Base-by-base conservation (phyloP, 2,113 vertebrate species). In the Vombatus ursinus region DNA sequence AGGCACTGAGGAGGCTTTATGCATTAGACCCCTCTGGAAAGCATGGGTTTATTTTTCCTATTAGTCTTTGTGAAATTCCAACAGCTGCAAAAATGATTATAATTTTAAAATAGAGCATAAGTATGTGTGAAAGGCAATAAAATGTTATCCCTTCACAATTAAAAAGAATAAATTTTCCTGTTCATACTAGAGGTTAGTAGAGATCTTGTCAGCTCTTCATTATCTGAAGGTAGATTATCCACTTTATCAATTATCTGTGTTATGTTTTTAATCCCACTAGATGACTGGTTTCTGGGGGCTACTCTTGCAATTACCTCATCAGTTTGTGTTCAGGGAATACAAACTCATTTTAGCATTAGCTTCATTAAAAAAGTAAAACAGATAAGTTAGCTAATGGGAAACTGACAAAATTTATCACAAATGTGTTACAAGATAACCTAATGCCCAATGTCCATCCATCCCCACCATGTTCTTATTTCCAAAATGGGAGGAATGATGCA, bases 51-150 rank as follows among this genome's bases (percentile, higher is more conserved):
- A 96, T 44, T 97, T 96, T 97, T 95, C 89, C 68, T 96, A 51
- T 94, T 96, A 95, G 44, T 12, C 52, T 96, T 93, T 95, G 22
- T 94, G 93, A 95, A 97, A 95, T 96, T 97, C 92, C 97, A 97
- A 96, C 96, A 95, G 91, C 96, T 97, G 53, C 61, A 96, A 93
- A 97, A 97, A 96, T 97, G 96, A 97, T 96, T 91, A 93, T 31
- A 90, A 94, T 49, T 89, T 53, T 95, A 96, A 98, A 97, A 96
- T 93, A 95, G 96, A 98, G 93, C 91, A 94, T 94, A 98, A 96
- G 92, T 96, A 92, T 61, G 94, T 77, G 53, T 95, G 94, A 89
- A 96, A 91, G 94, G 50, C 11, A 92, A 97, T 98, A 91, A 90
- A 6, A 90, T 94, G 91, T 97, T 96, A 92, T 94, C 84, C 50